Conservation (phyloP, 2,797 vertebrate species). For the Gallinago nigripennis region DNA sequence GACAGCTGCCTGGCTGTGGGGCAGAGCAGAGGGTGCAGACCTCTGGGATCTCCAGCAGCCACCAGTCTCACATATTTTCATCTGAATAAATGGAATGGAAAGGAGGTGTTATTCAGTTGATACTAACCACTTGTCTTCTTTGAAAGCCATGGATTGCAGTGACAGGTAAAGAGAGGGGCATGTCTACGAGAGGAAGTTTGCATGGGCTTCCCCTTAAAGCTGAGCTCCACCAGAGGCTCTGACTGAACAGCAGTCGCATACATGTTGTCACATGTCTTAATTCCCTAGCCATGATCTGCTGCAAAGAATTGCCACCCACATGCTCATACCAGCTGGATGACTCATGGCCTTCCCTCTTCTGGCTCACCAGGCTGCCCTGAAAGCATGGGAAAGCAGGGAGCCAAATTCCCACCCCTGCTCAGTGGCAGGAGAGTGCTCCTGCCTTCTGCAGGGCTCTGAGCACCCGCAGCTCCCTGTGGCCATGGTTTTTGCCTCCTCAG, state of each 20-base stretch:
- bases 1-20: not conserved
- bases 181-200: not conserved
- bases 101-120: not conserved
- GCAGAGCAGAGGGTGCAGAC: not conserved
- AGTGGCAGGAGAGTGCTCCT: not conserved
- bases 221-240: not conserved
- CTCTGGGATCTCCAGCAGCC: fast-evolving
- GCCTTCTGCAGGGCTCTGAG: not conserved
- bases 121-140: not conserved
- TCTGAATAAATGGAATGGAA: not conserved
- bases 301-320: not conserved
- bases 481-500: fast-evolving
- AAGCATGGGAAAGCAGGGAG: not conserved
- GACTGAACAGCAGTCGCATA: not conserved
- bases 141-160: not conserved
- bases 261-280: not conserved
- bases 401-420: not conserved
- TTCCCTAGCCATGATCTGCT: not conserved
- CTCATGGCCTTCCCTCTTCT: not conserved
- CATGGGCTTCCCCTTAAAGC: not conserved
- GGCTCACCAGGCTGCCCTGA: not conserved
- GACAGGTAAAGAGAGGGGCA: not conserved
- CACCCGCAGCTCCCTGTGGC: not conserved
- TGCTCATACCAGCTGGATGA: not conserved
- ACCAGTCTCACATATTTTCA: not conserved